These are phyloP conservation scores for Gnatocerus cornutus DNA, from an alignment of 2,888 invertebrate genomes.

Conservation along the genomic window DNA sequence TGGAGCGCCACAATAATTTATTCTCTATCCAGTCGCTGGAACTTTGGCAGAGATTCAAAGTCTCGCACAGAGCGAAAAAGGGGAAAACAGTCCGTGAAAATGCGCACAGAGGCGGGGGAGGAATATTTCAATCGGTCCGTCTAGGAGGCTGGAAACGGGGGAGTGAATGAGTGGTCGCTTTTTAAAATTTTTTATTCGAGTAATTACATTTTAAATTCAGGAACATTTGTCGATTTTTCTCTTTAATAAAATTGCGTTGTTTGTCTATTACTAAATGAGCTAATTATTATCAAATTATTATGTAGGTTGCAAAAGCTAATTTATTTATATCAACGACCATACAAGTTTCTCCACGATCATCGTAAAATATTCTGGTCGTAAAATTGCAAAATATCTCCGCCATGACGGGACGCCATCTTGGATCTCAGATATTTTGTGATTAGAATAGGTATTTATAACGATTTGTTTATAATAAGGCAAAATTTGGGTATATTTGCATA, in stretches of 20 bases:
- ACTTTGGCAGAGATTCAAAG: slow-evolving; percentile 46
- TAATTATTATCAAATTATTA: slow-evolving; percentile 57
- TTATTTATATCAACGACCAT: slow-evolving; percentile 32
- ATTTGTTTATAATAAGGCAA: slow-evolving; percentile 45
- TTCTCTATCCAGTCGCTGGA: slow-evolving; percentile 39
- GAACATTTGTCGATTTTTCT: slow-evolving; percentile 59
- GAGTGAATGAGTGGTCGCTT: slow-evolving; percentile 1
- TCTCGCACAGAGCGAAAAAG: slow-evolving; percentile 31
- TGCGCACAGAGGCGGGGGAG: slow-evolving; percentile 11
- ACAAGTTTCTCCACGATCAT: slow-evolving; percentile 25
- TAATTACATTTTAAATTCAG: slow-evolving; percentile 55
- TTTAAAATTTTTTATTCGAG: slow-evolving; percentile 52
- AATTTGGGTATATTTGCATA: slow-evolving; percentile 47
- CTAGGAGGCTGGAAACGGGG: too few species aligned
- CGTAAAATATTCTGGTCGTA: slow-evolving; percentile 37
- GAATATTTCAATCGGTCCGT: neutral
- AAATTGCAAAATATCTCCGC: slow-evolving; percentile 10
- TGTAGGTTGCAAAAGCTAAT: slow-evolving; percentile 51
- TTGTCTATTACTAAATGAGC: slow-evolving; percentile 59
- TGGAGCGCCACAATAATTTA: slow-evolving; percentile 58
- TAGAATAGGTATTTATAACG: slow-evolving; percentile 34
- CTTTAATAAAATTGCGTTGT: slow-evolving; percentile 61
- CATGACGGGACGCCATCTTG: neutral
- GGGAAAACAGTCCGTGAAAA: slow-evolving; percentile 35
- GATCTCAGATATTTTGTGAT: slow-evolving; percentile 2